Conservation (phyloP, 2,888 invertebrate species). For the Leptopilina drosophilae region DNA sequence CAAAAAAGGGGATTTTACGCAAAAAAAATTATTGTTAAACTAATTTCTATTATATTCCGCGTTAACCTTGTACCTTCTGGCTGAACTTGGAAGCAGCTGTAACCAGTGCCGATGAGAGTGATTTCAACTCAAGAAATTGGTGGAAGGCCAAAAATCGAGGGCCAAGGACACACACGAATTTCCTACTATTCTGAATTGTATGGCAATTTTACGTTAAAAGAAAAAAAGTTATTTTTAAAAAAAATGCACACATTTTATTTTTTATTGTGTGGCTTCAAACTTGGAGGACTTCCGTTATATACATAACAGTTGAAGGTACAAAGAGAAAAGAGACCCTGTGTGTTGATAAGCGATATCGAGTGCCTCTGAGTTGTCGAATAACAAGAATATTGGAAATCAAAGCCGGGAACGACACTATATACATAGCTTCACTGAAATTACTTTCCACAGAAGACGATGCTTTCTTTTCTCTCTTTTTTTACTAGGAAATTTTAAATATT, state of each 20-base stretch:
- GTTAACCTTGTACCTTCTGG: constrained; percentile 51
- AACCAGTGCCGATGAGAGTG: constrained; percentile 46
- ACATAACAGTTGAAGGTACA: constrained; percentile 4
- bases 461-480: background rate
- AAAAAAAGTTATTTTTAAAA: background rate
- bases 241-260: background rate
- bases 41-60: constrained; percentile 44
- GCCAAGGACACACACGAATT: constrained; percentile 46
- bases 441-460: constrained; percentile 13
- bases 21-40: constrained; percentile 3
- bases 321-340: constrained; percentile 10
- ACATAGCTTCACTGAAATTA: constrained; percentile 34
- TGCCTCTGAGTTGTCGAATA: constrained; percentile 2
- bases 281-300: constrained; percentile 4
- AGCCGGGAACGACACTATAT: background rate
- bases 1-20: background rate
- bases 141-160: constrained; percentile 54
- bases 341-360: constrained; percentile 30
- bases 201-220: background rate
- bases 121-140: constrained; percentile 53
- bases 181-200: too few species aligned
- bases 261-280: background rate
- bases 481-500: background rate
- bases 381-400: constrained; percentile 31
- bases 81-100: constrained; percentile 47